These are phyloP conservation scores for Raphicerus campestris DNA, from an alignment of 2,113 vertebrate species.

Conservation along the genomic window DNA sequence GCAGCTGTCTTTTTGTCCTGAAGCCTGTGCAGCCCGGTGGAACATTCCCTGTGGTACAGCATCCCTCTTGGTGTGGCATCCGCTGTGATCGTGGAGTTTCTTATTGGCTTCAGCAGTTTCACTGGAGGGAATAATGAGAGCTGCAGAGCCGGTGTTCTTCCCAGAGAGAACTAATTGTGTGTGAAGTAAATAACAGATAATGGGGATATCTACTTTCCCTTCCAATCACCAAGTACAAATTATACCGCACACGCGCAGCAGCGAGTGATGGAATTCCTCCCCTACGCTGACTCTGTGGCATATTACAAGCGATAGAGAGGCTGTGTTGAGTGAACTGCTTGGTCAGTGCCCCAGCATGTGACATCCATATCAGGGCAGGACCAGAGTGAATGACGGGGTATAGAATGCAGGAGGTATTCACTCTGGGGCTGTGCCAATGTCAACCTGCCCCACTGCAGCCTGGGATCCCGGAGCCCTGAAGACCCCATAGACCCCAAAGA, in stretches of 20 bases:
- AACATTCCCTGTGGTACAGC: neutral
- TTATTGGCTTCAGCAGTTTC: neutral
- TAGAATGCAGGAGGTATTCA: rapidly evolving
- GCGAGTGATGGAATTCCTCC: neutral
- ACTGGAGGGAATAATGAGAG: neutral
- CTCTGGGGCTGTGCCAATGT: rapidly evolving
- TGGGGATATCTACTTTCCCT: neutral
- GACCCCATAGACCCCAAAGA: too few species aligned
- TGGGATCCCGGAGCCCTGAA: rapidly evolving
- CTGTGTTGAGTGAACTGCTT: neutral
- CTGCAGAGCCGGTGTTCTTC: neutral
- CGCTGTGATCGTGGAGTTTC: neutral
- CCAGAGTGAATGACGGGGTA: too few species aligned
- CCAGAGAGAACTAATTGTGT: neutral
- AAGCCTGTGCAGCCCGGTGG: neutral
- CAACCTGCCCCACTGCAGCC: neutral
- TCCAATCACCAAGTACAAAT: neutral
- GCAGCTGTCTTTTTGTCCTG: neutral
- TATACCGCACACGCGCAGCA: rapidly evolving
- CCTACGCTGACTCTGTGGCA: neutral
- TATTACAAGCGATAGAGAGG: rapidly evolving
- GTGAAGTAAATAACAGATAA: neutral
- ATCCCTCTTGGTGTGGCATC: neutral
- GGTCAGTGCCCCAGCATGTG: rapidly evolving
- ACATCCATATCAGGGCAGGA: neutral